phyloP scores from a whole-genome alignment of 2,888 invertebrate species.

The Macrosoma leucophasiata region DNA sequence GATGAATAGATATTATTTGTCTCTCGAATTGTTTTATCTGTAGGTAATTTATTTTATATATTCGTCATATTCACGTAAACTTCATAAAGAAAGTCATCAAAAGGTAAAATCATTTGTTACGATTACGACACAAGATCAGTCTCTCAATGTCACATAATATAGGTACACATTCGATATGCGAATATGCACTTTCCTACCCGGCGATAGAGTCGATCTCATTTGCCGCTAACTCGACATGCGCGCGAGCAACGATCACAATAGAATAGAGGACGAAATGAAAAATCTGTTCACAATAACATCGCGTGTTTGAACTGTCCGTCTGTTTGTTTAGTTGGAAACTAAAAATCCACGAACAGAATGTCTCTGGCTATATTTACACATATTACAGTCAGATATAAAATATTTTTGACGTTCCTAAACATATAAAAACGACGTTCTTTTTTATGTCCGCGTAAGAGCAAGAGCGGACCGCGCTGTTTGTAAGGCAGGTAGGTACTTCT shows the following conservation, averaged over 20 bases:
- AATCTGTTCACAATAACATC: conserved; percentile 41
- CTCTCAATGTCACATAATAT: conserved; percentile 14
- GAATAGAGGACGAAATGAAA: conserved; percentile 36
- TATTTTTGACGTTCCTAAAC: conserved; percentile 30
- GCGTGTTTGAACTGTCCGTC: conserved; percentile 40
- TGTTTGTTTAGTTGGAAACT: conserved; percentile 58
- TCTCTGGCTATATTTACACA: conserved; percentile 37
- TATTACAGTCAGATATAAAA: conserved; percentile 30
- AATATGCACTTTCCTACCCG: conserved; percentile 3
- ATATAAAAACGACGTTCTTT: conserved; percentile 25
- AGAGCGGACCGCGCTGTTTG: conserved; percentile 12
- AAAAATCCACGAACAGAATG: conserved; percentile 43
- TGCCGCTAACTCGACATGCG: conserved; percentile 11
- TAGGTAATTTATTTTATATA: too few relatives aligned
- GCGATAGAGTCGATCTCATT: conserved; percentile 1
- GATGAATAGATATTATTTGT: too few relatives aligned
- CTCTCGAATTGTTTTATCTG: too few relatives aligned
- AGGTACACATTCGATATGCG: too few relatives aligned
- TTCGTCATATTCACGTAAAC: too few relatives aligned
- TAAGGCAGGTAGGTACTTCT: conserved; percentile 14
- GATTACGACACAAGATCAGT: conserved; percentile 17
- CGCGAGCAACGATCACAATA: conserved; percentile 26
- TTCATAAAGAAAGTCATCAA: too few relatives aligned
- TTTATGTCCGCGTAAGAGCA: conserved; percentile 21
- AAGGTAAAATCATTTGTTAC: too few relatives aligned